phyloP scores from a whole-genome alignment of 2,113 vertebrate genomes.

The Zosterops borbonicus region DNA sequence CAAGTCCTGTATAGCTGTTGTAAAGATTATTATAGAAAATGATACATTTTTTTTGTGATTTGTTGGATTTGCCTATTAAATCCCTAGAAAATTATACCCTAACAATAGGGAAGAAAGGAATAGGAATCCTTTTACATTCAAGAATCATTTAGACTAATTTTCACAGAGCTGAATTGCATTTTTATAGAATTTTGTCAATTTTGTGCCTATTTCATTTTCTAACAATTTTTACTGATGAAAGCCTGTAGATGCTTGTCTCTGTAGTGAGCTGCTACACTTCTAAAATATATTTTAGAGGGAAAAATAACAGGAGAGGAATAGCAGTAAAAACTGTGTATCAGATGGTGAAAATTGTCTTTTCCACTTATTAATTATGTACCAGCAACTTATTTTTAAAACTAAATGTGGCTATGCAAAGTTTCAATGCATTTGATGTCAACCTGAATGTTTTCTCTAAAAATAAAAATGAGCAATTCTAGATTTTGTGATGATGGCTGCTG shows the following conservation, averaged over 20 bases:
- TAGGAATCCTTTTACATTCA: background rate
- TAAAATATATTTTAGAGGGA: background rate
- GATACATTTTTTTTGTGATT: conserved; percentile 35
- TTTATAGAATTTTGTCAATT: conserved; percentile 32
- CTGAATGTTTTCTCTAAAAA: background rate
- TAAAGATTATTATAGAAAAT: conserved; percentile 51
- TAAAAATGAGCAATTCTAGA: background rate
- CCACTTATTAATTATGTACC: background rate
- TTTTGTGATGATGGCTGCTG: background rate
- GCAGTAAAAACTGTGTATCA: background rate
- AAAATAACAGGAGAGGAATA: background rate
- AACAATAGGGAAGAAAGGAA: conserved; percentile 10
- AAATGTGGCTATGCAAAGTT: background rate
- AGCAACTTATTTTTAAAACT: background rate
- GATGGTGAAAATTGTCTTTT: background rate
- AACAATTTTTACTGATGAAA: conserved; percentile 22
- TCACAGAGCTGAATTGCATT: conserved; percentile 9
- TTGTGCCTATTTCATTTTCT: conserved; percentile 4
- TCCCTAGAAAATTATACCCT: conserved; percentile 15
- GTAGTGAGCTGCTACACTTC: background rate
- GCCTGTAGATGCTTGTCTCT: background rate
- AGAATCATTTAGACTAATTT: conserved; percentile 47
- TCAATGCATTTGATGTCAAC: background rate
- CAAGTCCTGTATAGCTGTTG: conserved; percentile 8
- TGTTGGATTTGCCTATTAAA: conserved; percentile 46